A percentile compares a stretch with the other conserved stretches of the same genome.
phyloP scores from a whole-genome alignment of 2,888 invertebrate genomes.

The Microdon myrmicae region DNA sequence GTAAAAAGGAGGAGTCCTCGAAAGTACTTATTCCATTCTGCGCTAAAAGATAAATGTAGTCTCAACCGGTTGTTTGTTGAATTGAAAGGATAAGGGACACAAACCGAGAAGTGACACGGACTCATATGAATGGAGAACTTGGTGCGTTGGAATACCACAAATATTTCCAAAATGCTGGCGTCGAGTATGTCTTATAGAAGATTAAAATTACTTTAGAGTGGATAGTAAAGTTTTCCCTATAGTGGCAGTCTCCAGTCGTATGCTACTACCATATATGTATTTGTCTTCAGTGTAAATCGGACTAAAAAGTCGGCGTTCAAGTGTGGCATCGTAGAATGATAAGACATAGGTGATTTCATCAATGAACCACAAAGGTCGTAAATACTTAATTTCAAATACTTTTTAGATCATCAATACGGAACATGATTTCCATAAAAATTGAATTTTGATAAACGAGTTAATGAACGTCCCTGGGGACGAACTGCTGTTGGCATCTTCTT shows the following conservation, averaged over 20 bases:
- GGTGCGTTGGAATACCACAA: conserved; percentile 33
- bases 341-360: conserved; percentile 43
- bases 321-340: conserved; percentile 23
- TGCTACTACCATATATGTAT: conserved; percentile 30
- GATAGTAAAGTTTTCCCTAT: conserved; percentile 1
- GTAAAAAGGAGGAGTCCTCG: too few species aligned
- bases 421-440: too few species aligned
- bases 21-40: too few species aligned
- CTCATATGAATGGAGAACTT: conserved; percentile 17
- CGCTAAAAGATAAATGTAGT: too few species aligned
- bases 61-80: too few species aligned
- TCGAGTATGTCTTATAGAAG: conserved; percentile 50
- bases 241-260: conserved; percentile 8
- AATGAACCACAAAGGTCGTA: conserved; percentile 32
- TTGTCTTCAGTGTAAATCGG: conserved; percentile 32
- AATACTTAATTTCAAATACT: conserved; percentile 45
- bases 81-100: too few species aligned
- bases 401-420: too few species aligned
- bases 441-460: too few species aligned
- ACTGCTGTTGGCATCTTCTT: too few species aligned
- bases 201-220: conserved; percentile 41
- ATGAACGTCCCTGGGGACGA: too few species aligned
- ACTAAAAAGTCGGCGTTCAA: too few species aligned
- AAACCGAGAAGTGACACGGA: too few species aligned
- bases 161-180: conserved; percentile 45